Evolutionary conservation across 2,888 invertebrate genomes (phyloP).

Genomic region (Hydropsyche betteni): DNA sequence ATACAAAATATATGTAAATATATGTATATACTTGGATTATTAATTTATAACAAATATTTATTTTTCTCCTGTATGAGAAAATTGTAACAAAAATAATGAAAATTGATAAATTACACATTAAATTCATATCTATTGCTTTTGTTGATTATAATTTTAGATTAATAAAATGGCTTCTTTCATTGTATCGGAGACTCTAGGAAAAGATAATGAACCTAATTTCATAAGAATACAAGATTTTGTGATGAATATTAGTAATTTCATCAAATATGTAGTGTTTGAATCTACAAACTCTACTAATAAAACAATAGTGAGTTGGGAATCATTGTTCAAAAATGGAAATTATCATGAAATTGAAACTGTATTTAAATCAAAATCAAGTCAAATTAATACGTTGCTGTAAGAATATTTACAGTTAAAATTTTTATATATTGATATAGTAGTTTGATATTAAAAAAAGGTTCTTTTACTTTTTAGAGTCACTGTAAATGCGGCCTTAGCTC

Average conservation of each 20-base stretch:
- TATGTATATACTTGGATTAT: slow-evolving; percentile 2
- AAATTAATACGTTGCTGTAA: slow-evolving; percentile 43
- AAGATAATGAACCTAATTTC: slow-evolving; percentile 58
- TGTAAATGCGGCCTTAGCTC: slow-evolving; percentile 62
- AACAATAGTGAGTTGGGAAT: slow-evolving; percentile 39
- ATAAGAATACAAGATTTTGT: slow-evolving; percentile 60
- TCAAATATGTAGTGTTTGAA: slow-evolving; percentile 14
- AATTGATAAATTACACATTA: background rate
- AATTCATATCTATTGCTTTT: background rate
- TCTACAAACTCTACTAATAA: background rate
- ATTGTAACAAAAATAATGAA: background rate
- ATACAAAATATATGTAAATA: slow-evolving; percentile 33
- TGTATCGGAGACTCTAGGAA: slow-evolving; percentile 62
- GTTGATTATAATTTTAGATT: slow-evolving; percentile 56
- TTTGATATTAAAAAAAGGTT: background rate
- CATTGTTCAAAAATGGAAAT: slow-evolving; percentile 38
- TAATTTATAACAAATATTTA: background rate
- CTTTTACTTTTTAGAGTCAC: slow-evolving; percentile 53
- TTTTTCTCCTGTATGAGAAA: background rate
- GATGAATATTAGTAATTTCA: slow-evolving; percentile 15
- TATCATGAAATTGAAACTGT: slow-evolving; percentile 42
- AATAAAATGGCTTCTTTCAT: slow-evolving; percentile 63
- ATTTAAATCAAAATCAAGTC: slow-evolving; percentile 37
- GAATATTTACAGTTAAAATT: background rate
- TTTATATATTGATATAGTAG: background rate